Conservation (phyloP, 2,113 vertebrate genomes). For the Stercorarius parasiticus region DNA sequence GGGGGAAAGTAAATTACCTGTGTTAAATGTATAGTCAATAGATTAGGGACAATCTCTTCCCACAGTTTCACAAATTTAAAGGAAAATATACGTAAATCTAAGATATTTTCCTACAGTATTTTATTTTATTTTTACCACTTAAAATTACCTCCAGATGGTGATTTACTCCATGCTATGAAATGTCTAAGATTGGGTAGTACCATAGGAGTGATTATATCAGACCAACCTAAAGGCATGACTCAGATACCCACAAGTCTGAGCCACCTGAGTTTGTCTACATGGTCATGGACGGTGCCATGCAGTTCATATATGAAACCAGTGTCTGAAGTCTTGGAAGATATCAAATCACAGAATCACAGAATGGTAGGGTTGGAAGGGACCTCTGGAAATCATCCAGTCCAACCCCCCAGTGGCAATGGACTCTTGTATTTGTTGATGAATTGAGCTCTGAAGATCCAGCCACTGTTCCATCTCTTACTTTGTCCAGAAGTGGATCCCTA, state of each 20-base stretch:
- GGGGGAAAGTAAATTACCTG: neutral
- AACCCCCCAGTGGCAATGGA: too few species aligned
- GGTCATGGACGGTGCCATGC: neutral
- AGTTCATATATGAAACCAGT: neutral
- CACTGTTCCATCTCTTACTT: neutral
- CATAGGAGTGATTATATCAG: neutral
- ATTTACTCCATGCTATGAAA: neutral
- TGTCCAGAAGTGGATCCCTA: neutral
- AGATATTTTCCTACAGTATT: neutral
- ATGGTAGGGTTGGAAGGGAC: too few species aligned
- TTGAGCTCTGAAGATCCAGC: neutral
- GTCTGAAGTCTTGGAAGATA: neutral
- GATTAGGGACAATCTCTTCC: neutral
- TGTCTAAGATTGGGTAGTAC: neutral
- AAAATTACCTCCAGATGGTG: neutral
- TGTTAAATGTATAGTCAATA: neutral
- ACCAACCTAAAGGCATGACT: neutral
- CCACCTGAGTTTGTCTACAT: neutral
- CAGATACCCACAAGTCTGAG: neutral
- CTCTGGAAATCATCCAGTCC: too few species aligned
- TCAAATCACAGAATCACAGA: neutral
- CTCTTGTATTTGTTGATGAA: neutral
- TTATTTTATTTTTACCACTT: neutral
- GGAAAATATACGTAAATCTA: neutral
- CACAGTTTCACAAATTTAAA: neutral